Evolutionary conservation across 1,140 invertebrate species (phyloP).

Genomic region (Aphelinus atriplicis): DNA sequence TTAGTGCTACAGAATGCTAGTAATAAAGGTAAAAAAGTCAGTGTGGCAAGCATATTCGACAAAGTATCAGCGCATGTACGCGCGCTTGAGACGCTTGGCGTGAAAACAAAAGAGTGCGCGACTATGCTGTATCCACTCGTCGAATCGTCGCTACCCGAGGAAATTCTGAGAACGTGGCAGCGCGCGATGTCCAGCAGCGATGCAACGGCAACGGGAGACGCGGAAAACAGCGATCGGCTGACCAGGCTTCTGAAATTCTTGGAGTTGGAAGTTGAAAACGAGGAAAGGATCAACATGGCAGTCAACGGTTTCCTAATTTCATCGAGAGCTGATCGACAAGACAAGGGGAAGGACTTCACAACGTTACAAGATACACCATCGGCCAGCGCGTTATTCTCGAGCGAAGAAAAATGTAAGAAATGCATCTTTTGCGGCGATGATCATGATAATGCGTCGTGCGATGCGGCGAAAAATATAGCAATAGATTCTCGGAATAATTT

Average conservation of each 20-base stretch:
- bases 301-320: constrained; percentile 20
- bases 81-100: constrained; percentile 49
- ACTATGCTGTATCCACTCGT: constrained; percentile 53
- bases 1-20: constrained; percentile 41
- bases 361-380: constrained; percentile 27
- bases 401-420: constrained; percentile 7
- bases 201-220: not conserved
- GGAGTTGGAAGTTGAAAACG: constrained; percentile 43
- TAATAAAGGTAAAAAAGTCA: constrained; percentile 13
- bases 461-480: constrained; percentile 6
- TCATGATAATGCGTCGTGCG: constrained; percentile 3
- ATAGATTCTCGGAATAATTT: constrained; percentile 14
- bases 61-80: constrained; percentile 50
- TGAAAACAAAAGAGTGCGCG: constrained; percentile 50
- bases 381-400: constrained; percentile 14
- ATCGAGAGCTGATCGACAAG: not conserved
- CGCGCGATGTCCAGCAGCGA: constrained; percentile 14
- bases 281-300: constrained; percentile 46
- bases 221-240: constrained; percentile 5
- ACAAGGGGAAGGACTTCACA: constrained; percentile 18
- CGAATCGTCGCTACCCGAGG: constrained; percentile 54
- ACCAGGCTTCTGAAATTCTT: constrained; percentile 48
- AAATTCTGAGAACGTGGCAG: constrained; percentile 49
- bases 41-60: constrained; percentile 45
- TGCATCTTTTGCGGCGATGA: constrained; percentile 13